Evolutionary conservation across 2,888 invertebrate species (phyloP).

Genomic region (Drosophila monieri): DNA sequence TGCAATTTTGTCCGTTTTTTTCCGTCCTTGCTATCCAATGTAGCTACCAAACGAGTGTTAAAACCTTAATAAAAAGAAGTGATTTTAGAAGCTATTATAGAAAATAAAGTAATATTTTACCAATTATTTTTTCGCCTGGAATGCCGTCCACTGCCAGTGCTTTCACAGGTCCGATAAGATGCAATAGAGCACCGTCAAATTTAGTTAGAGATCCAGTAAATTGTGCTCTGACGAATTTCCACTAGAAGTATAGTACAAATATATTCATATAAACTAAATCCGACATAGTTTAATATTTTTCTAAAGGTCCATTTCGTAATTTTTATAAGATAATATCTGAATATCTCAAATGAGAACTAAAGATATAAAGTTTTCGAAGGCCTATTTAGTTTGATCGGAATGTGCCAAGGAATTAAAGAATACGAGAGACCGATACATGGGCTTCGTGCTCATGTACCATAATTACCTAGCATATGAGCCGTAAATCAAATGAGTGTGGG

Average conservation of each 20-base stretch:
- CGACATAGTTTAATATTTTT: too few relatives aligned
- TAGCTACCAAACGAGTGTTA: constrained; percentile 87
- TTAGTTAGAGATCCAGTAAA: constrained; percentile 83
- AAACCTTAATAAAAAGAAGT: constrained; percentile 83
- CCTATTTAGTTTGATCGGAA: too few relatives aligned
- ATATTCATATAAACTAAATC: too few relatives aligned
- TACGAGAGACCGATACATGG: too few relatives aligned
- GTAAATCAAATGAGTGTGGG: too few relatives aligned
- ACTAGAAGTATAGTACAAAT: constrained; percentile 49
- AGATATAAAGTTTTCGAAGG: too few relatives aligned
- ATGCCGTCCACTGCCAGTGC: constrained; percentile 85
- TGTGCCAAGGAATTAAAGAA: too few relatives aligned
- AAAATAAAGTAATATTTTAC: constrained; percentile 59
- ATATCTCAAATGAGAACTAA: too few relatives aligned
- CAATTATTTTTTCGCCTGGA: constrained; percentile 81
- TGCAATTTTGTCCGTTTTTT: constrained; percentile 87
- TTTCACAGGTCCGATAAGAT: constrained; percentile 87
- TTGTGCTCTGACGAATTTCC: constrained; percentile 74
- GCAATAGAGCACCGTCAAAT: constrained; percentile 86
- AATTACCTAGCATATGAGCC: too few relatives aligned
- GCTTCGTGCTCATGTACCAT: too few relatives aligned
- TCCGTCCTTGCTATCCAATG: constrained; percentile 86
- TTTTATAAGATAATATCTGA: too few relatives aligned
- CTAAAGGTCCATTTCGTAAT: too few relatives aligned
- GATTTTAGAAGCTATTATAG: not conserved